Base-by-base conservation (phyloP, 2,113 vertebrate species). In the Nanorana parkeri region DNA sequence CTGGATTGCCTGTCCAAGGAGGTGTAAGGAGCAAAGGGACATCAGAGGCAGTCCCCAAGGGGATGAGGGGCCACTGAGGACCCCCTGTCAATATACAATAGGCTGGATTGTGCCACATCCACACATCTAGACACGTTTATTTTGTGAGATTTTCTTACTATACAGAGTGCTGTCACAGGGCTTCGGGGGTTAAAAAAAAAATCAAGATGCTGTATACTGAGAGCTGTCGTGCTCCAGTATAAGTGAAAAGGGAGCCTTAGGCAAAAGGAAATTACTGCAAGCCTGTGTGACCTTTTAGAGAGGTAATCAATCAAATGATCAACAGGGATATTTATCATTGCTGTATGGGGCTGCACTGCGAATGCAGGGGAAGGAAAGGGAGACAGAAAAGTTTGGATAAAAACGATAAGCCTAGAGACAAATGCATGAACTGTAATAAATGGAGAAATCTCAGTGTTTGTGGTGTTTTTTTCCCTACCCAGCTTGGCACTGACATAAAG, bases 291-390 rank as follows among this genome's bases (percentile, higher is more conserved):
- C 97, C 97, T 98, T 96, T 97, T 94, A 92, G 95, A 95, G 95
- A 96, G 95, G 96, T 98, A 97, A 99, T 99, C 97, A 97, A 98
- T 99, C 97, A 99, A 98, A 92, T 96, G 96, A 98, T 99, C 97
- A 99, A 95, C 96, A 94, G 96, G 96, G 95, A 98, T 97, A 98
- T 99, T 97, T 97, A 97, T 99, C 96, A 98, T 93, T 91, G 94
- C 94, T 95, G 86, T 92, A 94, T 94, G 92, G 93, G 88, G 93
- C 91, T 93, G 90, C 92, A 89, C 90, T 92, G 90, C 88, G 90
- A 89, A 91, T 86, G 89, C 91, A 80, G 86, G 21, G 73, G 83
- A 51, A 55, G 78, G 71, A 51, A 26, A 29, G 24, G 24, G 51
- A 60, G 51, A 21, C 17, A 80, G 68, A 85, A 85, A 92, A 91